These are phyloP conservation scores for Sebastes matsubarae DNA, from an alignment of 2,797 vertebrate species.

Conservation along the genomic window DNA sequence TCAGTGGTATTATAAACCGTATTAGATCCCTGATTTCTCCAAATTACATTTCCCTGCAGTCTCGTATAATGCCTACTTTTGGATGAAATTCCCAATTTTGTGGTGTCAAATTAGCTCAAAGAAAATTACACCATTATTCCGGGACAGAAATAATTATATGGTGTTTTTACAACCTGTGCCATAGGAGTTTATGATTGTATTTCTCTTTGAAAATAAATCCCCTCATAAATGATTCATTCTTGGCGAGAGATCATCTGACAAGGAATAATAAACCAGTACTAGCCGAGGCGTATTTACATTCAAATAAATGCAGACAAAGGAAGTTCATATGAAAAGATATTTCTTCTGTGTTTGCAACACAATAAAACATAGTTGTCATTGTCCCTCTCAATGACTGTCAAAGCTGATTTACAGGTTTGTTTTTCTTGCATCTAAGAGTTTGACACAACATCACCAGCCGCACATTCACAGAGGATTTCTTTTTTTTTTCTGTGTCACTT, in stretches of 20 bases:
- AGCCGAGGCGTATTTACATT: constrained; percentile 78
- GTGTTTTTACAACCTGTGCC: constrained; percentile 74
- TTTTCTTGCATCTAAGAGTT: constrained; percentile 64
- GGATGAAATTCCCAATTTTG: constrained; percentile 78
- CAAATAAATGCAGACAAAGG: constrained; percentile 80
- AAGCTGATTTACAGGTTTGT: constrained; percentile 72
- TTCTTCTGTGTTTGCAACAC: constrained; percentile 76
- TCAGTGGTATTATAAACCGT: constrained; percentile 79
- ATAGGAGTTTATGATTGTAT: constrained; percentile 79
- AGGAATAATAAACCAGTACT: constrained; percentile 78
- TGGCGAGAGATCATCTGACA: constrained; percentile 77
- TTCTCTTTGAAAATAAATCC: constrained; percentile 83
- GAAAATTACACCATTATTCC: constrained; percentile 79
- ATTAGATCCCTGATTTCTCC: constrained; percentile 83
- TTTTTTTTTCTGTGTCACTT: constrained; percentile 40
- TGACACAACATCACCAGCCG: constrained; percentile 62
- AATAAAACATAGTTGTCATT: constrained; percentile 76
- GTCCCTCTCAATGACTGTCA: constrained; percentile 76
- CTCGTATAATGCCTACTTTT: constrained; percentile 64
- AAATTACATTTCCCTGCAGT: constrained; percentile 79
- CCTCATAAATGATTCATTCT: constrained; percentile 80
- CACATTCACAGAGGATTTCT: constrained; percentile 23
- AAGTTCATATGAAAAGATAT: constrained; percentile 76
- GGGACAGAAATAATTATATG: constrained; percentile 58
- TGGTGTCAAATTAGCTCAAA: constrained; percentile 79